Evolutionary conservation across 2,797 vertebrate genomes (phyloP).

Genomic region (Pogonophryne albipinna): DNA sequence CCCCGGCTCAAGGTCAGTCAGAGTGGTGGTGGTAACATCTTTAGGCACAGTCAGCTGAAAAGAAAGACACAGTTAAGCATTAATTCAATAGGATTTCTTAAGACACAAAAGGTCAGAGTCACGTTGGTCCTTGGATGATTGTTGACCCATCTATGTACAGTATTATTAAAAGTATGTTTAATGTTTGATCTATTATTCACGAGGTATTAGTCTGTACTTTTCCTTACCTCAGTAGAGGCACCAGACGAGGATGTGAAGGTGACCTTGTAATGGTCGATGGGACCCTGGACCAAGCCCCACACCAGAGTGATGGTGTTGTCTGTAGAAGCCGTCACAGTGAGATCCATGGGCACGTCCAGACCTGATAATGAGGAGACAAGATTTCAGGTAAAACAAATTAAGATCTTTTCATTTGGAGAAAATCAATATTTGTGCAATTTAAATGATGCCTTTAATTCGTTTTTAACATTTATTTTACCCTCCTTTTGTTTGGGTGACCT

Average conservation of each 20-base stretch:
- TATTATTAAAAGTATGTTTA: neutral
- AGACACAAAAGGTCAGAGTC: conserved; percentile 6
- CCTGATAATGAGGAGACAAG: conserved; percentile 69
- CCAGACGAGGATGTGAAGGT: conserved; percentile 93
- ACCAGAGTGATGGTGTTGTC: conserved; percentile 94
- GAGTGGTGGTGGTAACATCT: conserved; percentile 87
- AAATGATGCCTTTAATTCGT: neutral
- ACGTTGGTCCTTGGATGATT: neutral
- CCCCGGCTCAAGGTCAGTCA: conserved; percentile 93
- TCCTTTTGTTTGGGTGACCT: neutral
- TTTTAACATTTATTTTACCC: neutral
- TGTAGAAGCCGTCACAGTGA: conserved; percentile 93
- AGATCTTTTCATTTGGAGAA: neutral
- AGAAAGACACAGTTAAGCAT: neutral
- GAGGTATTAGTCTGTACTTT: neutral
- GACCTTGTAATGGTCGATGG: conserved; percentile 96
- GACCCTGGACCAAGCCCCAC: conserved; percentile 93
- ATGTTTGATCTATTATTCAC: neutral
- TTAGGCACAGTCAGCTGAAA: conserved; percentile 87
- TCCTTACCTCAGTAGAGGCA: conserved; percentile 86
- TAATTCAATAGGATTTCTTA: neutral
- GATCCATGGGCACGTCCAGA: conserved; percentile 93
- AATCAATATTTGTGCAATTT: neutral
- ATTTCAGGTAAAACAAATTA: conserved; percentile 1
- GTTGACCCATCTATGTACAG: neutral